Percentiles rank a stretch among this genome's conserved stretches.
Evolutionary conservation across 2,113 vertebrate species (phyloP).

Genomic region (Mesembrinibis cayennensis): DNA sequence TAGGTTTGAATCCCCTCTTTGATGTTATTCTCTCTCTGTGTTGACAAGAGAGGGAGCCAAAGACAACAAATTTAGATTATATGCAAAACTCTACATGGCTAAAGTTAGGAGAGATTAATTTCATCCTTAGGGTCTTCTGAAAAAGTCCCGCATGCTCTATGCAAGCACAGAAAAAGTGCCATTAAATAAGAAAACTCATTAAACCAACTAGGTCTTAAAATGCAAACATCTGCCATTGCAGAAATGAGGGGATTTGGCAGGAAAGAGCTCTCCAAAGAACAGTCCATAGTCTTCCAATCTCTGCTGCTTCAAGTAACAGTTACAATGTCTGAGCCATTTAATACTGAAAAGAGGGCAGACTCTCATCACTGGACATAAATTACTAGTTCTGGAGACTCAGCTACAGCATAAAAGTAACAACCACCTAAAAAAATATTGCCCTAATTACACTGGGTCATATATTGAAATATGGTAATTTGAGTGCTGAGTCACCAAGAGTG

Average conservation of each 20-base stretch:
- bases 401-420: conserved; percentile 25
- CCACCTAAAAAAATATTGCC: not conserved
- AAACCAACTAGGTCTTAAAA: not conserved
- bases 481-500: conserved; percentile 18
- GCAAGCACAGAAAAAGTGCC: not conserved
- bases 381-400: not conserved
- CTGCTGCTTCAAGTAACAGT: not conserved
- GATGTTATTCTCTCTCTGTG: not conserved
- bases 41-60: not conserved
- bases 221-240: not conserved
- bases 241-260: not conserved
- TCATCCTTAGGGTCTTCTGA: not conserved
- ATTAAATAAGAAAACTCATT: not conserved
- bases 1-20: not conserved
- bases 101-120: not conserved
- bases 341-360: not conserved
- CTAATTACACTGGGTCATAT: conserved; percentile 30
- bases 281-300: not conserved
- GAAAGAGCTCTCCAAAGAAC: not conserved
- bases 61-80: not conserved
- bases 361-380: not conserved
- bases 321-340: not conserved
- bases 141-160: not conserved
- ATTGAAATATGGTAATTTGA: conserved; percentile 26
- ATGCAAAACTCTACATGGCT: not conserved